A percentile compares a stretch with the other conserved stretches of the same genome.
These are phyloP conservation scores for Dicrostonyx torquatus DNA, from an alignment of 2,797 vertebrate genomes.

Conservation along the genomic window DNA sequence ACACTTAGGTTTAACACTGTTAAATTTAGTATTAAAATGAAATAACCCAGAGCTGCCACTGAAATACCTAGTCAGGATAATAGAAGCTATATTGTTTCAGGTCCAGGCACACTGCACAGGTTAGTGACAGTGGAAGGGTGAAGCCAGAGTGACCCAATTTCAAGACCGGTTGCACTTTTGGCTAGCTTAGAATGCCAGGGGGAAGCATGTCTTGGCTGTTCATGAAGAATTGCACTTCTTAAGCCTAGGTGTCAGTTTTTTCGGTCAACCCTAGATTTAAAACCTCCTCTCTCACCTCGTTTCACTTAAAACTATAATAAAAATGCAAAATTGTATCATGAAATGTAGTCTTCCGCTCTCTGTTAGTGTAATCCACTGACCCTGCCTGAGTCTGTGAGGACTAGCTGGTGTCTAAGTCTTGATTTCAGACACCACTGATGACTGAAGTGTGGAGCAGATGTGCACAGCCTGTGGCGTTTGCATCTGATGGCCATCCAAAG, in stretches of 20 bases:
- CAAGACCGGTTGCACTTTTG: neutral
- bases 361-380: neutral
- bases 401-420: neutral
- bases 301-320: neutral
- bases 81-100: neutral
- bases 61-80: neutral
- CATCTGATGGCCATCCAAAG: neutral
- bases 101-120: neutral
- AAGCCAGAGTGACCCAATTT: neutral
- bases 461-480: neutral
- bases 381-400: neutral
- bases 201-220: neutral
- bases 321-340: neutral
- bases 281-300: neutral
- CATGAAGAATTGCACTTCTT: neutral
- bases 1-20: too few species aligned
- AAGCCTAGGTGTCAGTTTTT: conserved; percentile 24
- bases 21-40: conserved; percentile 34
- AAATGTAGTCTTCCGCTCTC: neutral
- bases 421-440: neutral
- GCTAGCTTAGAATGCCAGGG: neutral
- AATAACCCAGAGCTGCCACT: neutral
- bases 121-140: neutral
- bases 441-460: neutral
- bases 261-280: neutral